phyloP scores from a whole-genome alignment of 2,888 invertebrate genomes.

The Lepas anatifera region DNA sequence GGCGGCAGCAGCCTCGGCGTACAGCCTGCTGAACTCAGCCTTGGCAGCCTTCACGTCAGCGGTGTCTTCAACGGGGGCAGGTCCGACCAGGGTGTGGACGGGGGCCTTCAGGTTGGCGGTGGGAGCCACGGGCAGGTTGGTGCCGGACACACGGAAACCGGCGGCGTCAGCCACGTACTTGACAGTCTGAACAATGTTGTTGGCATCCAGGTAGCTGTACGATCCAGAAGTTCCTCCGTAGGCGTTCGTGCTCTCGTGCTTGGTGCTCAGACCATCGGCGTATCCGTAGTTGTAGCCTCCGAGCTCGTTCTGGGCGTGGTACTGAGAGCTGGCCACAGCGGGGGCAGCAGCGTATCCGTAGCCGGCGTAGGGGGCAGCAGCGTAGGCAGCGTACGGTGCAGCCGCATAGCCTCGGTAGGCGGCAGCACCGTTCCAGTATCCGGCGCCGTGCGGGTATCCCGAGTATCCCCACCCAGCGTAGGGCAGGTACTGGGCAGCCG shows the following conservation, averaged over 20 bases:
- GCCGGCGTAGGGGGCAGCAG: background rate
- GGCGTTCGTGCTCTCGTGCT: constrained; percentile 38
- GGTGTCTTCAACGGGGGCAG: constrained; percentile 31
- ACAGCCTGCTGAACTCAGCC: constrained; percentile 9
- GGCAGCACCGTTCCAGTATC: too few species aligned
- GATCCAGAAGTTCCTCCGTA: constrained; percentile 21
- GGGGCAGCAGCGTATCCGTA: background rate
- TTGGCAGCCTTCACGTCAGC: constrained; percentile 36
- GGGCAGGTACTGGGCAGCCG: too few species aligned
- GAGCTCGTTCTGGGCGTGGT: background rate
- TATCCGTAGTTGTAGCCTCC: constrained; percentile 42
- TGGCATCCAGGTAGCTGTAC: constrained; percentile 24
- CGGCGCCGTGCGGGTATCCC: too few species aligned
- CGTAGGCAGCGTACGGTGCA: background rate
- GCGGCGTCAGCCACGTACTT: constrained; percentile 28
- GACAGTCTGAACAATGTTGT: constrained; percentile 44
- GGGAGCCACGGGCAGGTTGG: constrained; percentile 42
- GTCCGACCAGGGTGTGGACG: background rate
- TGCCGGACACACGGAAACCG: constrained; percentile 50
- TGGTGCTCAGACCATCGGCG: constrained; percentile 49
- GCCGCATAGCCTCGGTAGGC: too few species aligned
- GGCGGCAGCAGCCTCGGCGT: constrained; percentile 18
- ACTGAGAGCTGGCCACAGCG: background rate
- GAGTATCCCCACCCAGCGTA: too few species aligned
- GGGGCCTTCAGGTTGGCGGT: constrained; percentile 22